Percentiles rank a stretch among this genome's conserved stretches.
These are phyloP conservation scores for Cichladusa arquata DNA, from an alignment of 2,113 vertebrate genomes.

Conservation along the genomic window DNA sequence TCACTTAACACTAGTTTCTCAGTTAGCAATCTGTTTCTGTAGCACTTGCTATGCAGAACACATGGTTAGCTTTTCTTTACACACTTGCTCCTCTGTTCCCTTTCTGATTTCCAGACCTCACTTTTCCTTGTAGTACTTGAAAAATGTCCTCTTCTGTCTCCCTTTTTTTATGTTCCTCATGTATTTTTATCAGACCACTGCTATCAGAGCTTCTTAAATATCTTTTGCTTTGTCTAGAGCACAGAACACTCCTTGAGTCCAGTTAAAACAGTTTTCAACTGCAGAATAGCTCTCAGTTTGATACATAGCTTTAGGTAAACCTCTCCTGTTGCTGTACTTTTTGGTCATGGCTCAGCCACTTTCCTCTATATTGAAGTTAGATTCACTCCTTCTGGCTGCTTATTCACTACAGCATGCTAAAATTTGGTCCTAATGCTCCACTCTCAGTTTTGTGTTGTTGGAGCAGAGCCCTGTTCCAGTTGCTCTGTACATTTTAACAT, in stretches of 20 bases:
- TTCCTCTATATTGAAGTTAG: background rate
- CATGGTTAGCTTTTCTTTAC: conserved; percentile 34
- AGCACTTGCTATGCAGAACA: conserved; percentile 38
- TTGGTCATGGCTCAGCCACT: background rate
- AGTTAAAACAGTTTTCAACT: background rate
- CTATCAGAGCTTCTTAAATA: background rate
- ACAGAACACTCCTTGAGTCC: background rate
- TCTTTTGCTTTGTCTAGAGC: background rate
- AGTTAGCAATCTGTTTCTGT: conserved; percentile 53
- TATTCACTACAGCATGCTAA: background rate
- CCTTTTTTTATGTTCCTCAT: background rate
- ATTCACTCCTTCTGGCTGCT: background rate
- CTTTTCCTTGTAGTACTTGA: background rate
- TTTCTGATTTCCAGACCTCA: background rate
- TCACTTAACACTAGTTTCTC: conserved; percentile 38
- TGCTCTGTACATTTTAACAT: background rate
- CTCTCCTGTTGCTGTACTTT: background rate
- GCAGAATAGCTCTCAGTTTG: background rate
- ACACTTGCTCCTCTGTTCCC: background rate
- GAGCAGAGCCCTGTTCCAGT: background rate
- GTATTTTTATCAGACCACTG: background rate
- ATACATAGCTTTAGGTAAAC: background rate
- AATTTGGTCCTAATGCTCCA: background rate
- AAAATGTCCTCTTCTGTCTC: background rate
- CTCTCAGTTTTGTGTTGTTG: background rate